Base-by-base conservation (phyloP, 1,140 invertebrate genomes). In the Temnothorax nylanderi region DNA sequence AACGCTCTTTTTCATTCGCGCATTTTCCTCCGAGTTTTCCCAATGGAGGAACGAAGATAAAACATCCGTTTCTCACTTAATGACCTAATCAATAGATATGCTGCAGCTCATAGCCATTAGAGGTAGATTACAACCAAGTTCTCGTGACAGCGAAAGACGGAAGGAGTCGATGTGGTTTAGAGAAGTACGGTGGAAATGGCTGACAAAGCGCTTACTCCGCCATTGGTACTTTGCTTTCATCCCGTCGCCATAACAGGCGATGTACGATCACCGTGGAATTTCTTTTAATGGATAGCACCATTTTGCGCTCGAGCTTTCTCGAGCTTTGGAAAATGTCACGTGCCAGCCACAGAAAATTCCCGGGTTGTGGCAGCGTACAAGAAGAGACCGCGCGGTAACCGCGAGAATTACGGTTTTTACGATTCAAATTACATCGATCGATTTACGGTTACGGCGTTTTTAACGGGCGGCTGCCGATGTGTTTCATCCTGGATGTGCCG, bases 81-180 rank as follows among this genome's bases (percentile, higher is more conserved):
- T 84, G 80, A 62, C 56, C 80, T 84, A 84, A 84, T 84, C 80
- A 84, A 84, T 84, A 84, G 80, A 44, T 82, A 82, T 54, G 54
- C 54, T 7, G 60, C 69, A 37, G 54, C 41, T 18, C 51, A 44
- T 47, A 26, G 69, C 58, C 80, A 71, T 84, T 84, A 84, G 54
- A 75, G 67, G 54, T 18, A 67, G 67, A 72, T 81, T 81, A 72
- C 78, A 56, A 47, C 37, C 41, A 10, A 60, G 34, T 69, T 80
- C 54, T 72, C 47, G 34, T 51, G 64, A 51, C 47, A 37, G 21
- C 44, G 44, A 32, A 37, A 34, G 37, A 65, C 37, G 34, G 37
- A 56, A 72, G 44, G 32, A 81, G 37, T 56, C 65, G 37, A 44
- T 32, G 77, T 21, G 65, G 49, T 47, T 56, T 37, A 51, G 78